phyloP scores from a whole-genome alignment of 2,888 invertebrate genomes.

The Caenorhabditis auriculariae region DNA sequence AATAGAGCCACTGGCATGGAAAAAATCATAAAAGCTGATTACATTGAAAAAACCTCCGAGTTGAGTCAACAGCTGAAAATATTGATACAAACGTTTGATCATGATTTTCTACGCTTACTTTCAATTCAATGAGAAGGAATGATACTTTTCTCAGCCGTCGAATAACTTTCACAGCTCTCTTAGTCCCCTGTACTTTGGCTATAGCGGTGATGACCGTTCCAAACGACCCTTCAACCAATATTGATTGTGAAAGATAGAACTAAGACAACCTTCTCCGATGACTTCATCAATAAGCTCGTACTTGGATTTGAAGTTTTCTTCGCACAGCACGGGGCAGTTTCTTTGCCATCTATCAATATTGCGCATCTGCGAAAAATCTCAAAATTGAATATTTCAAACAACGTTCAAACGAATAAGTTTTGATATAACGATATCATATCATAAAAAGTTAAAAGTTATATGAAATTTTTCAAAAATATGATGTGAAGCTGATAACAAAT shows the following conservation, averaged over 20 bases:
- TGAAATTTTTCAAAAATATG: no score
- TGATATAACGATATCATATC: no score
- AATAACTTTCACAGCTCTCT: constrained; percentile 24
- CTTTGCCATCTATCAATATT: constrained; percentile 18
- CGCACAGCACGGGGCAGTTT: constrained; percentile 18
- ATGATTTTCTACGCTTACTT: not conserved
- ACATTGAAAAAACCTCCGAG: constrained; percentile 27
- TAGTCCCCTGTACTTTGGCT: constrained; percentile 4
- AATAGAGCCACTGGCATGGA: constrained; percentile 11
- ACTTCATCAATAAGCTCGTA: constrained; percentile 9
- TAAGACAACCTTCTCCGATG: constrained; percentile 19
- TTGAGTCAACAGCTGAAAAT: constrained; percentile 13
- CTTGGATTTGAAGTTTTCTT: constrained; percentile 6
- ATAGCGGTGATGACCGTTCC: constrained; percentile 22
- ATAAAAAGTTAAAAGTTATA: no score
- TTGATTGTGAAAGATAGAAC: not conserved
- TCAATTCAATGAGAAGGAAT: constrained; percentile 20
- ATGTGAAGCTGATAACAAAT: no score
- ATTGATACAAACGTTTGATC: not conserved
- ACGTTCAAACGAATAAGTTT: no score
- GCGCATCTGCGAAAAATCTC: no score
- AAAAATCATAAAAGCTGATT: constrained; percentile 21
- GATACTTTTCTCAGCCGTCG: constrained; percentile 12
- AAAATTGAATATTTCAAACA: no score
- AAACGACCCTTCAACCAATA: constrained; percentile 13